These are phyloP conservation scores for Acanthaster planci DNA, from an alignment of 35 echinoderm and acorn worm species.

Conservation along the genomic window DNA sequence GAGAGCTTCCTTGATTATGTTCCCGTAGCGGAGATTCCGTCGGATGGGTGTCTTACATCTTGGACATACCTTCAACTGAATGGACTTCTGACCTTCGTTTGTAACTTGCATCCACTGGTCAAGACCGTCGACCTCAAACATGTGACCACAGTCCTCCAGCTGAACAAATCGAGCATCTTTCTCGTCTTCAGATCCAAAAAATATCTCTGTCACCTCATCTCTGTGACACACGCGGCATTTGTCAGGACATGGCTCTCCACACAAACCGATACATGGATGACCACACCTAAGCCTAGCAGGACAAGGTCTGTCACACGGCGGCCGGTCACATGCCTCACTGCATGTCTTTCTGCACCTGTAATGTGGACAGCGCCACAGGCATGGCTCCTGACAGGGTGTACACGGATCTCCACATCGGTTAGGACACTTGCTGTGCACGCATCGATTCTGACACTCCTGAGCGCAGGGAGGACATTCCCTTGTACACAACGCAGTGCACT, in stretches of 20 bases:
- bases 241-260: conserved; percentile 84
- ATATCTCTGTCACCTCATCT: conserved; percentile 61
- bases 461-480: conserved; percentile 80
- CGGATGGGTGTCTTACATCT: conserved; percentile 62
- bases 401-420: conserved; percentile 73
- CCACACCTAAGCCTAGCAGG: conserved; percentile 35
- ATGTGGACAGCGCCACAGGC: conserved; percentile 64
- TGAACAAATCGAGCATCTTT: conserved; percentile 75
- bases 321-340: conserved; percentile 52
- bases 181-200: conserved; percentile 75
- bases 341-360: conserved; percentile 45
- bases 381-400: conserved; percentile 61
- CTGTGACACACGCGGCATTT: conserved; percentile 78
- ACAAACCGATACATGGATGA: conserved; percentile 85
- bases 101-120: conserved; percentile 72
- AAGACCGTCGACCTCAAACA: conserved; percentile 63
- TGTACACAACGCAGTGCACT: conserved; percentile 65
- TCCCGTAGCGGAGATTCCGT: conserved; percentile 73
- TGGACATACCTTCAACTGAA: conserved; percentile 56
- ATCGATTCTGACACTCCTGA: conserved; percentile 71
- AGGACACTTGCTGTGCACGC: conserved; percentile 73
- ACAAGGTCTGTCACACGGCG: conserved; percentile 65
- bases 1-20: conserved; percentile 63
- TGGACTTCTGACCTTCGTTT: neutral
- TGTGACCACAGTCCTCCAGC: conserved; percentile 80